Evolutionary conservation across 2,113 vertebrate species (phyloP), one percentile per base, ranked within the genome.

Genomic region (Anhinga anhinga): DNA sequence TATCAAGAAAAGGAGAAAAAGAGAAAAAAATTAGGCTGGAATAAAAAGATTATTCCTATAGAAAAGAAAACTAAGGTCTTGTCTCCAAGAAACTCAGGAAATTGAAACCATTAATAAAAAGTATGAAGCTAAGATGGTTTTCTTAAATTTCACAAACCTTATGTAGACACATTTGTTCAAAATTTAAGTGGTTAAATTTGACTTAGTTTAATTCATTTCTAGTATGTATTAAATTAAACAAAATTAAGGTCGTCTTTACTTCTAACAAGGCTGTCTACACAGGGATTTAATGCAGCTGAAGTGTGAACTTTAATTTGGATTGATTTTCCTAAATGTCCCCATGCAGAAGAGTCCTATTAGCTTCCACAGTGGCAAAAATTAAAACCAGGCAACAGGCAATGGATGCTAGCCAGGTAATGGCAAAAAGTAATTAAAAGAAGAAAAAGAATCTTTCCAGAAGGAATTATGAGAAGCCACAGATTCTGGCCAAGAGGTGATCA

Each of bases 391-490:
- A 96, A 95, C 81, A 72, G 56, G 38, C 77, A 87, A 76, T 86
- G 96, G 93, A 96, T 92, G 53, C 15, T 65, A 86, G 92, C 92
- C 90, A 96, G 76, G 45, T 88, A 92, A 65, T 88, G 76, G 89
- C 82, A 93, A 96, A 97, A 97, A 94, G 89, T 96, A 96, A 97
- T 97, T 94, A 97, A 95, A 96, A 74, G 71, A 91, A 95, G 85
- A 90, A 62, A 97, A 96, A 97, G 73, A 89, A 86, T 91, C 81
- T 94, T 96, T 93, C 96, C 90, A 90, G 88, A 96, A 96, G 77
- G 74, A 96, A 95, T 87, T 94, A 97, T 74, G 88, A 96, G 74
- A 89, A 95, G 76, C 40, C 62, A 95, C 53, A 94, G 80, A 88
- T 93, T 85, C 84, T 96, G 80, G 79, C 95, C 86, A 94, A 80